Conservation (phyloP, 2,797 vertebrate species). For the Hozukius guyotensis region DNA sequence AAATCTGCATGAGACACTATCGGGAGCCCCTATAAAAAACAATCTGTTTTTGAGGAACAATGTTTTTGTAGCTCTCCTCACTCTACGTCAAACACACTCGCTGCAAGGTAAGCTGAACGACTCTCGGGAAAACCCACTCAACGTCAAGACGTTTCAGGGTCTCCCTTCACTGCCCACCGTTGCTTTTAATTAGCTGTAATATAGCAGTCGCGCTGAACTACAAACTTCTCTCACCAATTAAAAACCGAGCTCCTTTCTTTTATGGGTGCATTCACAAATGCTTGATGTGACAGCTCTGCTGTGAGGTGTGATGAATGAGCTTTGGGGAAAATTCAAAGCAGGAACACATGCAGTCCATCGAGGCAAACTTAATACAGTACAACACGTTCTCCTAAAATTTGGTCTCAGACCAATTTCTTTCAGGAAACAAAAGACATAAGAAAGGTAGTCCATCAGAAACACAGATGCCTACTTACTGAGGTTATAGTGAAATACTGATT, state of each 20-base stretch:
- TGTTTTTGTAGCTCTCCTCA: neutral
- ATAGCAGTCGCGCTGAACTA: conserved; percentile 10
- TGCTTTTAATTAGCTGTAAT: conserved; percentile 55
- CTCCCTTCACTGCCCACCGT: conserved; percentile 22
- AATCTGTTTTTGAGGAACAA: neutral
- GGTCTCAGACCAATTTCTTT: neutral
- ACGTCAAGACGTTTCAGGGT: conserved; percentile 4
- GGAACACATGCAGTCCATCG: neutral
- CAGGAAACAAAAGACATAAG: neutral
- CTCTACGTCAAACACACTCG: neutral
- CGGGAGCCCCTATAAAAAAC: neutral
- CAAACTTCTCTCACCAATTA: conserved; percentile 41
- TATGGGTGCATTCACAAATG: conserved; percentile 2
- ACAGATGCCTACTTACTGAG: neutral
- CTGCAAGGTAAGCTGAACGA: neutral
- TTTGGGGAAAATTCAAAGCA: conserved; percentile 23
- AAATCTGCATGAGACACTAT: neutral
- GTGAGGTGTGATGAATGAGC: conserved; percentile 38
- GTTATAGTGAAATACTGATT: conserved; percentile 7
- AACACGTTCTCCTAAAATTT: neutral
- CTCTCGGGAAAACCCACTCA: conserved; percentile 10
- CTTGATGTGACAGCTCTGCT: conserved; percentile 21
- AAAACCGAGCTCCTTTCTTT: conserved; percentile 1
- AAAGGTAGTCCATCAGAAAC: conserved; percentile 18
- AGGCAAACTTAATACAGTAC: neutral